phyloP scores from a whole-genome alignment of 2,113 vertebrate species.

The Hyperopisus bebe region DNA sequence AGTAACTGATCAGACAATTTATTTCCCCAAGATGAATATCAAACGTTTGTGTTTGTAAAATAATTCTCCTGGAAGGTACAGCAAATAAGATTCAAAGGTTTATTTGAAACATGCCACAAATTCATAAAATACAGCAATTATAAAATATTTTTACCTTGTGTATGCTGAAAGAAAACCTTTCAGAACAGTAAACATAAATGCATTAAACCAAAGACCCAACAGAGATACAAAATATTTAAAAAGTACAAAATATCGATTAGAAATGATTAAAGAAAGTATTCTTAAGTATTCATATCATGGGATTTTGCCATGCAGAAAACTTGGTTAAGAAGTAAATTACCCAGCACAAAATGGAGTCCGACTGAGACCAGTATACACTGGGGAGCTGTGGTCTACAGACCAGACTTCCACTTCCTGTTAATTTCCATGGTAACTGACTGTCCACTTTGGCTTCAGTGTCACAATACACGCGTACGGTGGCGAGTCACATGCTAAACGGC shows the following conservation, averaged over 20 bases:
- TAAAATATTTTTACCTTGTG: background rate
- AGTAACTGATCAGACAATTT: background rate
- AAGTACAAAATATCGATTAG: conserved; percentile 10
- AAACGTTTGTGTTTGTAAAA: background rate
- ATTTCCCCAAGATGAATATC: background rate
- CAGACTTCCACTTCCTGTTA: background rate
- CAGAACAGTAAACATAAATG: background rate
- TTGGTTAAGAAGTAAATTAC: background rate
- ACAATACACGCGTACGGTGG: background rate
- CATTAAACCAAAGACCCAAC: background rate
- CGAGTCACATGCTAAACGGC: background rate
- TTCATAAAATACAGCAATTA: background rate
- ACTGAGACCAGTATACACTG: background rate
- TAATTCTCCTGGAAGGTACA: background rate
- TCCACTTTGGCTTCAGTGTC: background rate
- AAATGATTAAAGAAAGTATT: background rate
- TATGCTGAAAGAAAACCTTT: background rate
- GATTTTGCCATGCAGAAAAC: background rate
- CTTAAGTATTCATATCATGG: background rate
- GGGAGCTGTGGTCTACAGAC: background rate
- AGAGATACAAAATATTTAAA: background rate
- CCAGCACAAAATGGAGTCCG: background rate
- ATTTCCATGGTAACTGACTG: background rate
- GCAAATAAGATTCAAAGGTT: background rate
- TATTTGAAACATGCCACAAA: background rate